Evolutionary conservation across 2,888 invertebrate genomes (phyloP), one percentile per base, ranked within the genome.

Genomic region (Melinaea menophilus): DNA sequence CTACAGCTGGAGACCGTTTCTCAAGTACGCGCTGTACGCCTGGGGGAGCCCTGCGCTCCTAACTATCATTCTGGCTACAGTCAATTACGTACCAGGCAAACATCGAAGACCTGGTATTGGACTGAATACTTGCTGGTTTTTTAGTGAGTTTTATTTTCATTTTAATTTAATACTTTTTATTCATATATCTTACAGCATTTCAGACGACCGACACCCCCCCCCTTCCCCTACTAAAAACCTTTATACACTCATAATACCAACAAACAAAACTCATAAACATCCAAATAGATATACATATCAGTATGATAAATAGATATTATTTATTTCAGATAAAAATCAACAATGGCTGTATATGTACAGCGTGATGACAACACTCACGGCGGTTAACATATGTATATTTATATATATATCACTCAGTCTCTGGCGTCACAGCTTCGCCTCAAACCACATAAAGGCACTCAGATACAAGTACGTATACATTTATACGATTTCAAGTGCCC

Each of bases 341-440:
- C 91, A 91, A 54, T 93, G 94, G 92, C 88, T 88, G 31, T 94
- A 93, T 74, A 93, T 95, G 85, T 94, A 94, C 77, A 93, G 93
- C n/a, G 92, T 94, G 3, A 91, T 94, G 72, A 78, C 92, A 0
- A 72, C 92, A 34, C 78, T 94, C 4, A 79, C 94, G 35, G 62
- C 81, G 0, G 73, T 90, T 0, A 95, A 95, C 73, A 81, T 93
- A 33, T 69, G 91, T 3, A 93, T 93, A 75, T 94, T 94, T 72
- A 77, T 92, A 11, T 92, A 93, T 79, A 93, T 93, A 0, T 91
- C 92, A 1, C 77, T 90, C 37, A 77, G 83, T 34, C 81, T 94
- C 47, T 94, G 93, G 92, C 85, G 85, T 47, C 81, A 90, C 12
- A 85, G 86, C 2, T 90, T 88, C 67, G 78, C 87, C 11, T 89